phyloP scores from a whole-genome alignment of 2,113 vertebrate species.

The Patagioenas fasciata region DNA sequence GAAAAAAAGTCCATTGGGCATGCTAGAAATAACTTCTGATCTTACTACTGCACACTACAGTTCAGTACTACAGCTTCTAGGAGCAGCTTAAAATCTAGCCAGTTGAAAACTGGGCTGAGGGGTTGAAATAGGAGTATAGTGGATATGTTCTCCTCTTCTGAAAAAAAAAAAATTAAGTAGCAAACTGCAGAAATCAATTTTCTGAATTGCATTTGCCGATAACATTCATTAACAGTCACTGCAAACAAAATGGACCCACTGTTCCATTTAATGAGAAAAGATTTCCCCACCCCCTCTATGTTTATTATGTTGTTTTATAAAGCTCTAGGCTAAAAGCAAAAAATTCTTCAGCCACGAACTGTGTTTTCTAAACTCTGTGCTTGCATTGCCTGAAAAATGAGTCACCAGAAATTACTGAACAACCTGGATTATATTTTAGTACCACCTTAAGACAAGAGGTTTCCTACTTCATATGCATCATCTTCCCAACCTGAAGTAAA shows the following conservation, averaged over 20 bases:
- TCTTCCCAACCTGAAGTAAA: not conserved
- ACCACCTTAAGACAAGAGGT: not conserved
- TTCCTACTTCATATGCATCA: not conserved
- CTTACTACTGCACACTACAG: not conserved
- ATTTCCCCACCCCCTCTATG: rapidly evolving
- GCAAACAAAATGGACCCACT: not conserved
- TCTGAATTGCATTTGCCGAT: not conserved
- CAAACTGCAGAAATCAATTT: not conserved
- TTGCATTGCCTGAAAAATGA: not conserved
- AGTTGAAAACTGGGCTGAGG: not conserved
- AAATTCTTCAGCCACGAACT: not conserved
- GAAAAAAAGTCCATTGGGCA: rapidly evolving
- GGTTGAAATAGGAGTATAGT: rapidly evolving
- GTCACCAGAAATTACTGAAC: not conserved
- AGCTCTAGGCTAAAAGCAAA: not conserved
- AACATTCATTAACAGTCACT: not conserved
- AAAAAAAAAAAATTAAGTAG: too few species aligned
- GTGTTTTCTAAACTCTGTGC: not conserved
- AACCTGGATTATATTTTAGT: not conserved
- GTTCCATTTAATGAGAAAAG: not conserved
- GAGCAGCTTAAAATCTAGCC: not conserved
- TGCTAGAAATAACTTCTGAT: not conserved
- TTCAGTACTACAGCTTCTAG: not conserved
- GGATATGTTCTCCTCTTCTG: not conserved
- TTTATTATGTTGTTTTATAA: not conserved